Percentiles rank a stretch among this genome's conserved stretches.
Conservation (phyloP, 2,113 vertebrate genomes). For the Tragelaphus imberbis region DNA sequence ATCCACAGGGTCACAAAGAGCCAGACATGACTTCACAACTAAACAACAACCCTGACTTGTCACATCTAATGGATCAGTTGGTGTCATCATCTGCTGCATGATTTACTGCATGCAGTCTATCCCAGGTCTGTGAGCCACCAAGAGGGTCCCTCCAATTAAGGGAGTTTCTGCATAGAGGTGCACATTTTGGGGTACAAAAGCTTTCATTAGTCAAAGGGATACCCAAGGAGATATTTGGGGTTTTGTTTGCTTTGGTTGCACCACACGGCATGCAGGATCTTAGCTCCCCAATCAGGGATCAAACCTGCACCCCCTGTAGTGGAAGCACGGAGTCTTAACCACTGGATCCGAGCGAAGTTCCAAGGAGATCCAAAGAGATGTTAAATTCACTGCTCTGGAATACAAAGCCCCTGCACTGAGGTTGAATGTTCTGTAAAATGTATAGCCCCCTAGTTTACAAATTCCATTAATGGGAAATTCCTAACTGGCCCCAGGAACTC, state of each 20-base stretch:
- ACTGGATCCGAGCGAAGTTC: not conserved
- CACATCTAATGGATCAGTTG: rapidly evolving
- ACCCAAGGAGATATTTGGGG: not conserved
- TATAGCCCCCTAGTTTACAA: not conserved
- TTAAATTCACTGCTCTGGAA: not conserved
- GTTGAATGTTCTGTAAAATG: not conserved
- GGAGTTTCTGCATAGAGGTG: not conserved
- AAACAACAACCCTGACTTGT: not conserved
- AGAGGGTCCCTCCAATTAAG: not conserved
- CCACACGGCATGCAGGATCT: not conserved
- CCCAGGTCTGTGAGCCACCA: not conserved
- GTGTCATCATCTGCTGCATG: rapidly evolving
- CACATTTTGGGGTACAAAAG: not conserved
- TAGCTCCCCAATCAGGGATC: not conserved
- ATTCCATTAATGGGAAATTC: not conserved
- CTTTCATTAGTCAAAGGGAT: not conserved
- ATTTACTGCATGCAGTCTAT: not conserved
- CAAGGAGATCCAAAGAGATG: not conserved
- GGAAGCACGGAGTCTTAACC: not conserved
- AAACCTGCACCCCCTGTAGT: not conserved
- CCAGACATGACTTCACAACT: not conserved
- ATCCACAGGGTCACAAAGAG: not conserved
- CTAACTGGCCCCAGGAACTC: conserved; percentile 62
- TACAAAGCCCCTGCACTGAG: not conserved
- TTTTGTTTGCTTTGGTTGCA: not conserved